Evolutionary conservation across 2,888 invertebrate species (phyloP), one percentile per base, ranked within the genome.

Genomic region (Clanis bilineata): DNA sequence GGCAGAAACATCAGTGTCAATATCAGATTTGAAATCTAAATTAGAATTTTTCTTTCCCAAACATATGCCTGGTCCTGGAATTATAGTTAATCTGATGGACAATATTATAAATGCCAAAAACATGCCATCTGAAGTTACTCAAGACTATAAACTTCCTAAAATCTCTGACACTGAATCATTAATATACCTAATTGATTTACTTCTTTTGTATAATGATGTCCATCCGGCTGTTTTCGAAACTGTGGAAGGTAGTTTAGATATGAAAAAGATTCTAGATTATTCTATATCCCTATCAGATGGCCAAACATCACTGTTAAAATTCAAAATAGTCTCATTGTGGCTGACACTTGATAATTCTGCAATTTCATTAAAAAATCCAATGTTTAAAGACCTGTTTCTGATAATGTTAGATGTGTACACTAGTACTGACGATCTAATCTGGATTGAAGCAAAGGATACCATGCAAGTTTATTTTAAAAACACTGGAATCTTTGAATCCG

Each of bases 401-500:
- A 94, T 94, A 4, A 93, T 94, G 79, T 76, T 94, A 28, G 93
- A 93, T 68, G 93, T 94, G 1, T 94, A 93, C 62, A 86, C 84
- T 60, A 83, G 75, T 25, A 83, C 87, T 0, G 76, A 75, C 32
- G 84, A 82, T 41, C 69, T 77, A 23, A 86, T 85, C n/a, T 90
- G 90, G 78, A 70, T 84, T 0, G 93, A 94, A 78, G 92, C 94
- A 3, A 94, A 93, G 60, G 81, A 85, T 55, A 90, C 94, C 2
- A 79, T 95, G 25, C 83, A 83, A 54, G 87, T 84, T 56, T 92
- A 96, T 61, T 93, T 96, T 25, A 91, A 88, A 68, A 94, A 93
- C 61, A 94, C 94, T 0, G 91, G 93, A 4, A 88, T 95, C 65
- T 96, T 96, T 76, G 94, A 95, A 73, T 93, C 92, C 21, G 93